Evolutionary conservation across 2,888 invertebrate genomes (phyloP), one percentile per base, ranked within the genome.

Genomic region (Catonia carolina): DNA sequence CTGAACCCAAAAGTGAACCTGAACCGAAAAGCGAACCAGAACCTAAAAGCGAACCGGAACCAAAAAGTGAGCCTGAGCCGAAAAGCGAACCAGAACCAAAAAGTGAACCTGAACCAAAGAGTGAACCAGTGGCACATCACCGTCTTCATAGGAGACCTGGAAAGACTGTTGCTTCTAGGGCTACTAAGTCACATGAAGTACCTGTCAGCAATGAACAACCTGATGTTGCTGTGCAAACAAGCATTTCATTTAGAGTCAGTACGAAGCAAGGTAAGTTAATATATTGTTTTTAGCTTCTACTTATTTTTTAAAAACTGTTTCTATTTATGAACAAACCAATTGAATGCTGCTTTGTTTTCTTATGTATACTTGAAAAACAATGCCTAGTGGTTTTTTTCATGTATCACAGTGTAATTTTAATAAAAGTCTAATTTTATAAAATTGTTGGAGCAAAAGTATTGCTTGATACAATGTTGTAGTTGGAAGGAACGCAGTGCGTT

Each of bases 41-140:
- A 17, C 71, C 77, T 1, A 68, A 70, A 58, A 69, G 70, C 1
- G 70, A 70, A 52, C 70, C 73, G 1, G 75, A 77, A 67, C 74
- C 77, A 1, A 68, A 71, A 59, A 68, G 71, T 0, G 71, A 71
- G 42, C 70, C 73, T 1, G 75, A 77, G 67, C 73, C 70, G 73
- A 70, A 73, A 56, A 71, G 77, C 0, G 71, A 73, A 53, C 71
- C 76, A 0, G 73, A 62, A 67, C 74, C 77, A 1, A 68, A 70
- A 60, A 68, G 71, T 1, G 71, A 71, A 47, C 70, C 74, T 1
- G 71, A 72, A 18, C 71, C 77, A 1, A 68, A 70, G 58, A 68
- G 70, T 1, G 70, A 70, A 50, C 69, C 73, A 1, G 71, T 22
- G 2, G 22, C 45, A 1, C 45, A 45, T 12, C 8, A 4, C 8